Evolutionary conservation across 2,113 vertebrate species (phyloP).

Genomic region (Pygoscelis adeliae): DNA sequence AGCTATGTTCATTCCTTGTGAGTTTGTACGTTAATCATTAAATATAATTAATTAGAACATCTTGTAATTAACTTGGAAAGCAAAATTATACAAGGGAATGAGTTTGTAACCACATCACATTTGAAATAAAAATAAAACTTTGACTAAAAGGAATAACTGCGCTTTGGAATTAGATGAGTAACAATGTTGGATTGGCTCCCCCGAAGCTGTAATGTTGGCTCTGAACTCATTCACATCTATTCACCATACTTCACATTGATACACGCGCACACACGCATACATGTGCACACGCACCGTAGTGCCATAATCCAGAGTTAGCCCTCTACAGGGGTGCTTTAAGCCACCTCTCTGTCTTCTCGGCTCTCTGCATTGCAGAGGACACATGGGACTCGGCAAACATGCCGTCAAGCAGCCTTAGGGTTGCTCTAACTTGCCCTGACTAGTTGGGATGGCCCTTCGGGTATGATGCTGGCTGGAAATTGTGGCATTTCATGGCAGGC

Average conservation of each 20-base stretch:
- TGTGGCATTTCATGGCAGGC: not conserved
- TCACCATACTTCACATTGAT: not conserved
- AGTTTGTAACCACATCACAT: constrained; percentile 71
- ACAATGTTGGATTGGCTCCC: constrained; percentile 61
- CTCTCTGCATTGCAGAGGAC: not conserved
- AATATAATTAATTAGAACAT: constrained; percentile 77
- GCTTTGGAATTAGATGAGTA: constrained; percentile 70
- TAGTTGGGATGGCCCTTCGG: not conserved
- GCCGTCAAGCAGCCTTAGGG: not conserved
- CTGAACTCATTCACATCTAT: not conserved
- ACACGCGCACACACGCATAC: not conserved
- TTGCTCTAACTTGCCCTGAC: constrained; percentile 7
- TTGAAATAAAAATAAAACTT: constrained; percentile 73
- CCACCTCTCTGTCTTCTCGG: not conserved
- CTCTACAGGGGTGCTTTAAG: not conserved
- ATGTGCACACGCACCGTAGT: not conserved
- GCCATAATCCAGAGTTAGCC: not conserved
- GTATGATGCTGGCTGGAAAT: constrained; percentile 22
- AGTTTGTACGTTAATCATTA: constrained; percentile 76
- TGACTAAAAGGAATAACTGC: constrained; percentile 68
- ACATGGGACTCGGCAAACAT: not conserved
- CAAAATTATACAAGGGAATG: constrained; percentile 73
- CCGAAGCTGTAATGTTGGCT: constrained; percentile 8
- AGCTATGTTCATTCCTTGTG: constrained; percentile 67
- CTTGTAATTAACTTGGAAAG: constrained; percentile 75